These are phyloP conservation scores for Agrochola lota DNA, from an alignment of 2,888 invertebrate species.

Conservation along the genomic window DNA sequence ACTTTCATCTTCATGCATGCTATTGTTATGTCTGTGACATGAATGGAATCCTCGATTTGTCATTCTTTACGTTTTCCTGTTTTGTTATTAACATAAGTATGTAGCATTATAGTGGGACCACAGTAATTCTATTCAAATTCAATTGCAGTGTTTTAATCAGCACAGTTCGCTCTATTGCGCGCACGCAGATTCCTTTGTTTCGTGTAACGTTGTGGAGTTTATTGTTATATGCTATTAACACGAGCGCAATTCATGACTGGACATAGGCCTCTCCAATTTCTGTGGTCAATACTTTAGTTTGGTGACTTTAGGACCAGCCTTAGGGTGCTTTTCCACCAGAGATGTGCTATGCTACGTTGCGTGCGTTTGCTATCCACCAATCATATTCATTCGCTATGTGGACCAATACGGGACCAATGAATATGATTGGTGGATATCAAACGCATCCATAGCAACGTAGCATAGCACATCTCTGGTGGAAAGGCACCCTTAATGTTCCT, in stretches of 20 bases:
- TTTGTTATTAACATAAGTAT: background rate
- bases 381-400: too few relatives aligned
- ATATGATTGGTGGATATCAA: too few relatives aligned
- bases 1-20: constrained; percentile 50
- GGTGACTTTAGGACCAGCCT: background rate
- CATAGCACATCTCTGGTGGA: too few relatives aligned
- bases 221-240: constrained; percentile 26
- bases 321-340: too few relatives aligned
- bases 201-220: constrained; percentile 24
- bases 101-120: background rate
- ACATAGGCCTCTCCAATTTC: constrained; percentile 6
- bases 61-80: background rate
- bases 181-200: constrained; percentile 52
- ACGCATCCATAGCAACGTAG: too few relatives aligned
- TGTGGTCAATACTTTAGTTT: background rate
- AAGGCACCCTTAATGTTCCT: too few relatives aligned
- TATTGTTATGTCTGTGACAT: constrained; percentile 27
- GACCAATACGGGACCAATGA: too few relatives aligned
- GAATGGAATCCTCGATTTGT: background rate
- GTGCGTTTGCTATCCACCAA: too few relatives aligned
- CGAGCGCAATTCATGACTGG: constrained; percentile 16
- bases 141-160: constrained; percentile 26
- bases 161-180: constrained; percentile 29
- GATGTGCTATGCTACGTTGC: too few relatives aligned
- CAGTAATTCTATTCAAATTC: constrained; percentile 34